Percentiles rank a stretch among this genome's conserved stretches.
phyloP scores from a whole-genome alignment of 2,797 vertebrate species.

The Pitangus sulphuratus region DNA sequence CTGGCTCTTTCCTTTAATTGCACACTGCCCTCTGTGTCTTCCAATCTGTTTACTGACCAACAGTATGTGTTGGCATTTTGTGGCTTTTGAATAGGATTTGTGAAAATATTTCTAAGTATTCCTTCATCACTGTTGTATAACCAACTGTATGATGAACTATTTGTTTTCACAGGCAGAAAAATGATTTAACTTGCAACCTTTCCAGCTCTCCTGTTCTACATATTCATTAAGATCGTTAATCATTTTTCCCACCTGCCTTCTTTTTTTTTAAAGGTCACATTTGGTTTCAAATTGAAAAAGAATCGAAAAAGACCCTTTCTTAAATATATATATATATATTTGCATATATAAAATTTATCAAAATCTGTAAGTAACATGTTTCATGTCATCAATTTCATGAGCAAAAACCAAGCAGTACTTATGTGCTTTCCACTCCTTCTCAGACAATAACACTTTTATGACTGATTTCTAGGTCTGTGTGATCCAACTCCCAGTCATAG shows the following conservation, averaged over 20 bases:
- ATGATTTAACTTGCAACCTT: slow-evolving; percentile 50
- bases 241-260: not conserved
- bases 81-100: slow-evolving; percentile 3
- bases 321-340: not conserved
- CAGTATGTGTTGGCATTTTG: slow-evolving; percentile 14
- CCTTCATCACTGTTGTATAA: not conserved
- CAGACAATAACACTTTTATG: not conserved
- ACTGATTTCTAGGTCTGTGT: not conserved
- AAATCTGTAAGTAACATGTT: not conserved
- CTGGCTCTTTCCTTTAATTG: not conserved
- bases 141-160: not conserved
- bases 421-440: not conserved
- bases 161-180: slow-evolving; percentile 47
- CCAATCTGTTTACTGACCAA: slow-evolving; percentile 18
- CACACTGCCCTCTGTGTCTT: slow-evolving; percentile 40
- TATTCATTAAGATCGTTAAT: slow-evolving; percentile 62
- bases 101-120: slow-evolving; percentile 66
- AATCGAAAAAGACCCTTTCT: not conserved
- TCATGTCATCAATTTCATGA: not conserved
- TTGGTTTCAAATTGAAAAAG: slow-evolving; percentile 14
- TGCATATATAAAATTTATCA: not conserved
- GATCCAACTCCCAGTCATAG: not conserved
- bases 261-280: slow-evolving; percentile 23
- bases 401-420: not conserved
- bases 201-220: slow-evolving; percentile 34